Percentiles rank a stretch among this genome's conserved stretches.
These are phyloP conservation scores for Galerucella pusilla DNA, from an alignment of 2,888 invertebrate species.

Conservation along the genomic window DNA sequence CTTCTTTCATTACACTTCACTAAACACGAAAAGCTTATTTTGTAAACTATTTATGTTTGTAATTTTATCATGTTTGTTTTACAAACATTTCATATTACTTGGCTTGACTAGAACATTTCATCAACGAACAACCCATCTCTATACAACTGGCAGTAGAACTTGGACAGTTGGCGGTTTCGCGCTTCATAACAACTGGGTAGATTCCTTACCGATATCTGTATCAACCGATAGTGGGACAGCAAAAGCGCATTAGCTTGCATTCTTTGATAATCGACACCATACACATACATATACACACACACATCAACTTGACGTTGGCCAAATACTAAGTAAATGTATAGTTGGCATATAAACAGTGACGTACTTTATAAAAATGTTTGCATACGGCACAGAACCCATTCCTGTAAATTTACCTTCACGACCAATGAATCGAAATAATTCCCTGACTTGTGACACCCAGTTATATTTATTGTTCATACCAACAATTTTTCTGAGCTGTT, in stretches of 20 bases:
- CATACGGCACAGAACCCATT: too few species aligned
- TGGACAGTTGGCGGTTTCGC: constrained; percentile 57
- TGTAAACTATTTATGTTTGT: neutral
- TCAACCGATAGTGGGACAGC: constrained; percentile 62
- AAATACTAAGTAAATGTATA: neutral
- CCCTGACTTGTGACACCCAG: too few species aligned
- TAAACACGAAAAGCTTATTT: too few species aligned
- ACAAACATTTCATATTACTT: too few species aligned
- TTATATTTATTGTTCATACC: too few species aligned
- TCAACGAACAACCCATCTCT: neutral
- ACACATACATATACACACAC: constrained; percentile 12
- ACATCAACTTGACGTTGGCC: neutral
- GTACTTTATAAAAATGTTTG: too few species aligned
- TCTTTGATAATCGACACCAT: constrained; percentile 39
- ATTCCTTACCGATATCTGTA: constrained; percentile 62
- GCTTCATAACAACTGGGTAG: constrained; percentile 55
- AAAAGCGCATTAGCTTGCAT: constrained; percentile 61
- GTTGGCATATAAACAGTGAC: too few species aligned
- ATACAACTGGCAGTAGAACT: constrained; percentile 46
- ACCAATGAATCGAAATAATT: too few species aligned
- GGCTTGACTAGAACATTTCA: neutral
- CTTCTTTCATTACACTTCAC: too few species aligned
- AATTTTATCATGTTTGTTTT: neutral
- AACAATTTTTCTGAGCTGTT: too few species aligned
- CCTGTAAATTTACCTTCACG: too few species aligned